phyloP scores from a whole-genome alignment of 2,113 vertebrate species.

The Brienomyrus longianalis region DNA sequence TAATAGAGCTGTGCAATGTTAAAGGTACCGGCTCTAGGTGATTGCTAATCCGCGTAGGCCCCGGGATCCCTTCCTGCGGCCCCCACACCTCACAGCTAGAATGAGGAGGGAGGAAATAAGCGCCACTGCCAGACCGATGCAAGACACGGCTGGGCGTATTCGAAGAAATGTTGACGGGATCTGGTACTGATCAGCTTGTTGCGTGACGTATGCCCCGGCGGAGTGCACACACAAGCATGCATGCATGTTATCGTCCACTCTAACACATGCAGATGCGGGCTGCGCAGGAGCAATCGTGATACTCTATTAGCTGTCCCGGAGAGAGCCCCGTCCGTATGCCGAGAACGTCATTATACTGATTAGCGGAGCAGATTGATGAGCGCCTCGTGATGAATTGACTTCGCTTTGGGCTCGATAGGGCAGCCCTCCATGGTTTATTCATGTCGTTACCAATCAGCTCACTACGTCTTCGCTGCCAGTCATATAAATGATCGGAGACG shows the following conservation, averaged over 20 bases:
- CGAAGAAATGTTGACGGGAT: not conserved
- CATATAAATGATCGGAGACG: not conserved
- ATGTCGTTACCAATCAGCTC: not conserved
- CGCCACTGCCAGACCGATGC: not conserved
- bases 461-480: not conserved
- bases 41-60: not conserved
- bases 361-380: not conserved
- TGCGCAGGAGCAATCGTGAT: not conserved
- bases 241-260: not conserved
- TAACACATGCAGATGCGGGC: not conserved
- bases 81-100: not conserved
- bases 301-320: not conserved
- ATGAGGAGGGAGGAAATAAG: not conserved
- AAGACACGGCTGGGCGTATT: not conserved
- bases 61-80: not conserved
- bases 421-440: not conserved
- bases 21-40: not conserved
- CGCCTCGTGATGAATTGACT: not conserved
- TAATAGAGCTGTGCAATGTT: not conserved
- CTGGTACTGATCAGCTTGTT: not conserved
- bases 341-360: not conserved
- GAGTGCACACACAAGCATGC: not conserved
- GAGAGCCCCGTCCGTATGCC: not conserved
- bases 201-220: not conserved
- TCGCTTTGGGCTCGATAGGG: not conserved